These are phyloP conservation scores for Argentina silus DNA, from an alignment of 2,797 vertebrate genomes.

Conservation along the genomic window DNA sequence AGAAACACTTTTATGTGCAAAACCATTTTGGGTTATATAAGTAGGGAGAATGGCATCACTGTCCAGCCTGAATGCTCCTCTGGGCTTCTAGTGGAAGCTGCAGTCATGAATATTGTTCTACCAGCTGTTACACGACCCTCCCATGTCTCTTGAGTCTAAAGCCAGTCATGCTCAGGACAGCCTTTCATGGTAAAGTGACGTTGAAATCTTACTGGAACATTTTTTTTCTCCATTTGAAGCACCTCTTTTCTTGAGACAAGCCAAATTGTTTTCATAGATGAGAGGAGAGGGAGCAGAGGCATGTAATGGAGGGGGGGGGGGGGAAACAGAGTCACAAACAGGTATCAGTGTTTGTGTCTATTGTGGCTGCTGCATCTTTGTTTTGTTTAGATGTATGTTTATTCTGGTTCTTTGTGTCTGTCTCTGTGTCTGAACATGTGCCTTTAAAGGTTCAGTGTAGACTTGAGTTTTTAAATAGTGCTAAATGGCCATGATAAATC, in stretches of 20 bases:
- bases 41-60: conserved; percentile 13
- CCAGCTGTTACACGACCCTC: conserved; percentile 45
- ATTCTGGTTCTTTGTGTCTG: too few relatives aligned
- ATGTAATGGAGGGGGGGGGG: conserved; percentile 58
- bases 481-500: too few relatives aligned
- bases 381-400: too few relatives aligned
- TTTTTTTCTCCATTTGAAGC: conserved; percentile 49
- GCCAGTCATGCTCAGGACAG: conserved; percentile 41
- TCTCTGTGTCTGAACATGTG: too few relatives aligned
- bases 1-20: conserved; percentile 9
- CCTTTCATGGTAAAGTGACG: conserved; percentile 40
- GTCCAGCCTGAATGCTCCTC: conserved; percentile 30
- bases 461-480: too few relatives aligned
- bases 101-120: conserved; percentile 43
- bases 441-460: too few relatives aligned
- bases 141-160: conserved; percentile 33
- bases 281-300: conserved; percentile 42
- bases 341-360: conserved; percentile 48
- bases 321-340: too few relatives aligned
- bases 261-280: conserved; percentile 60
- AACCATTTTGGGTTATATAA: conserved; percentile 21
- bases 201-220: conserved; percentile 56
- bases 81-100: conserved; percentile 18
- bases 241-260: conserved; percentile 44
- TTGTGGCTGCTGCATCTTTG: conserved; percentile 24